A percentile compares a stretch with the other conserved stretches of the same genome.
Evolutionary conservation across 2,888 invertebrate species (phyloP).

Genomic region (Sminthurinus aureus): DNA sequence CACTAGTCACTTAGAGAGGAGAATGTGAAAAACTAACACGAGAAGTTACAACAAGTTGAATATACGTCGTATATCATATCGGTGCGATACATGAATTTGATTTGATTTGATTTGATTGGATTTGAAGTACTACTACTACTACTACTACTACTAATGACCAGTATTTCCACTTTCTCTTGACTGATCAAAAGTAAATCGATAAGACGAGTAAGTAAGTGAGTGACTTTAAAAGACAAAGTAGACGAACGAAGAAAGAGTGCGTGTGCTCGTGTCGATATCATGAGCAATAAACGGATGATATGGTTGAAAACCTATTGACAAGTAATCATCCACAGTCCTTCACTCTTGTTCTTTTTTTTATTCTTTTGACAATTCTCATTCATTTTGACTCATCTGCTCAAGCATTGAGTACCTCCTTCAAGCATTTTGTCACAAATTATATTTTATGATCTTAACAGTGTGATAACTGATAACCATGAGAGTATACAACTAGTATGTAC

Average conservation of each 20-base stretch:
- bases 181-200: no score
- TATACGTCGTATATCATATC: no score
- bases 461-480: conserved; percentile 1
- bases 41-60: no score
- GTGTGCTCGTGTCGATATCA: background rate
- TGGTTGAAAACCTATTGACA: conserved; percentile 26
- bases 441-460: conserved; percentile 22
- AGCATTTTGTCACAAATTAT: conserved; percentile 10
- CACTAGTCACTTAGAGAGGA: no score
- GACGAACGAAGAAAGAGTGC: background rate
- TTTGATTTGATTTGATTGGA: no score
- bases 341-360: background rate
- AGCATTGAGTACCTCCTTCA: background rate
- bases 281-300: conserved; percentile 15
- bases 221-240: background rate
- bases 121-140: background rate
- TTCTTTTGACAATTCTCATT: conserved; percentile 2
- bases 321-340: background rate
- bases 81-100: no score
- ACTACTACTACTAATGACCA: conserved; percentile 1
- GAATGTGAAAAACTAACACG: no score
- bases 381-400: conserved; percentile 15
- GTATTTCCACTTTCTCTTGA: conserved; percentile 28
- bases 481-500: background rate
- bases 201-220: background rate